Evolutionary conservation across 2,797 vertebrate genomes (phyloP).

Genomic region (Trichosurus vulpecula): DNA sequence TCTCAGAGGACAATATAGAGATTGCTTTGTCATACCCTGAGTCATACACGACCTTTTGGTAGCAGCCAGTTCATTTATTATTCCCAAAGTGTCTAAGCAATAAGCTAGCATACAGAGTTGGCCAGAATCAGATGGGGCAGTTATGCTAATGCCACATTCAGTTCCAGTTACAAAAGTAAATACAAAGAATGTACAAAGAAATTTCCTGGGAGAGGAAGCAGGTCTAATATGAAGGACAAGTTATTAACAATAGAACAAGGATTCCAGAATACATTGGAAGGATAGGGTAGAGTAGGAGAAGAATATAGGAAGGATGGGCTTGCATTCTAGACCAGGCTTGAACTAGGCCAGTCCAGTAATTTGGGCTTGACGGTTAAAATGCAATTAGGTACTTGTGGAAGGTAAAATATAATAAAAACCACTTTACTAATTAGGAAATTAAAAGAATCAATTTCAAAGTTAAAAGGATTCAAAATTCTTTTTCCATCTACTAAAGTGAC

Average conservation of each 20-base stretch:
- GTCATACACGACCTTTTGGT: not conserved
- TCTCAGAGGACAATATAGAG: not conserved
- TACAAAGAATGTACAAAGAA: not conserved
- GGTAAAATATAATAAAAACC: not conserved
- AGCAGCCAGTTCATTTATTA: not conserved
- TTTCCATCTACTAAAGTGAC: not conserved
- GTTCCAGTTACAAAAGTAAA: not conserved
- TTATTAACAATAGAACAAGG: not conserved
- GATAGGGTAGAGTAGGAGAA: not conserved
- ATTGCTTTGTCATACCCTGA: not conserved
- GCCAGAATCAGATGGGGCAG: not conserved
- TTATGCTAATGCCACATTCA: not conserved
- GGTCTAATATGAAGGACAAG: not conserved
- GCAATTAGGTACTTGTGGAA: not conserved
- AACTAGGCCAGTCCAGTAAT: not conserved
- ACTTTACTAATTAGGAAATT: not conserved
- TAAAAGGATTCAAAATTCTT: not conserved
- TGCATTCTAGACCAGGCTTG: not conserved
- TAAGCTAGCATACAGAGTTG: not conserved
- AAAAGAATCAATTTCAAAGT: not conserved
- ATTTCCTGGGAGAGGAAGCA: not conserved
- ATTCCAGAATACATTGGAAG: not conserved
- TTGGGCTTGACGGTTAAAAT: not conserved
- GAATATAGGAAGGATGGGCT: not conserved
- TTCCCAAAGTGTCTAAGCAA: not conserved